Conservation (phyloP, 1,140 invertebrate genomes). For the Drosophila biarmipes region DNA sequence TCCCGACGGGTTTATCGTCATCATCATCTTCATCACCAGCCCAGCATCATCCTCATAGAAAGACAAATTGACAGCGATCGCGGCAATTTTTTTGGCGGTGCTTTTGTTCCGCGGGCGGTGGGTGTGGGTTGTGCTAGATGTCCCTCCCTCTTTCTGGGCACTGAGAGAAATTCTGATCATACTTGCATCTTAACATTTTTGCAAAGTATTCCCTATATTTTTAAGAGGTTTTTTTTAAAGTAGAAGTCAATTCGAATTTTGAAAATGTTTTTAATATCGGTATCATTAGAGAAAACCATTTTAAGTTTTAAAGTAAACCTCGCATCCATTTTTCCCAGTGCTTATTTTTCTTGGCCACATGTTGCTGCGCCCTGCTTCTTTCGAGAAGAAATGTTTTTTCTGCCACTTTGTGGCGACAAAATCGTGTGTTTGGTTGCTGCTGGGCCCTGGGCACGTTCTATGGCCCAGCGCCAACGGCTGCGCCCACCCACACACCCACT, state of each 20-base stretch:
- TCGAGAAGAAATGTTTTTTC: slow-evolving; percentile 38
- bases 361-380: slow-evolving; percentile 69
- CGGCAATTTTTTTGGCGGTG: slow-evolving; percentile 56
- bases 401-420: slow-evolving; percentile 61
- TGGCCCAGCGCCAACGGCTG: slow-evolving; percentile 71
- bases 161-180: neutral
- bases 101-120: slow-evolving; percentile 61
- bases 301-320: neutral
- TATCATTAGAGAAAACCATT: no score
- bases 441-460: slow-evolving; percentile 72
- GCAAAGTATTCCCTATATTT: no score
- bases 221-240: no score
- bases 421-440: slow-evolving; percentile 25
- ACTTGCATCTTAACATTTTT: no score
- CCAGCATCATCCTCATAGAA: slow-evolving; percentile 39
- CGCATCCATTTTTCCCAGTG: neutral
- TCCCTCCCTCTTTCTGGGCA: slow-evolving; percentile 14
- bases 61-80: slow-evolving; percentile 52
- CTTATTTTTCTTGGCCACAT: slow-evolving; percentile 50
- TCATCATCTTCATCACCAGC: slow-evolving; percentile 28
- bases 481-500: slow-evolving; percentile 40
- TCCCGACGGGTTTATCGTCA: slow-evolving; percentile 30
- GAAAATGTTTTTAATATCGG: no score
- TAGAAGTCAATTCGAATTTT: no score
- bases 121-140: slow-evolving; percentile 14